These are phyloP conservation scores for Yponomeuta plumbellus DNA, from an alignment of 2,888 invertebrate genomes.

Conservation along the genomic window DNA sequence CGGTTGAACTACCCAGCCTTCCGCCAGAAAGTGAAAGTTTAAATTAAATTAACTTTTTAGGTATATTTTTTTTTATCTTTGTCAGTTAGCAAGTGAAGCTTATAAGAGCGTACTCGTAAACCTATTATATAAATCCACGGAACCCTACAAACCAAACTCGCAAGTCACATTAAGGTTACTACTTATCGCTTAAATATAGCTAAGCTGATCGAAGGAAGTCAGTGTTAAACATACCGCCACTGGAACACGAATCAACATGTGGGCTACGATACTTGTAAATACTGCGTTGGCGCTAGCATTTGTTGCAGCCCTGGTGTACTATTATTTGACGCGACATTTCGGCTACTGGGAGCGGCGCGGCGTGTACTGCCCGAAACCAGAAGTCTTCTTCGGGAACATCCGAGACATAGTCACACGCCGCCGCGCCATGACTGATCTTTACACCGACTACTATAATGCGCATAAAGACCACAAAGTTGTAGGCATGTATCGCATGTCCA, in stretches of 20 bases:
- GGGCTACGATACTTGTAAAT: not conserved
- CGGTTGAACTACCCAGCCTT: too few relatives aligned
- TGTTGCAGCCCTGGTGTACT: not conserved
- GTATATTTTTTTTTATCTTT: too few relatives aligned
- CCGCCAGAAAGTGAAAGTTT: too few relatives aligned
- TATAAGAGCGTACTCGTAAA: too few relatives aligned
- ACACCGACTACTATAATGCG: not conserved
- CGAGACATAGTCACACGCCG: not conserved
- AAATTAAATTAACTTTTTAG: too few relatives aligned
- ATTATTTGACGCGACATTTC: not conserved
- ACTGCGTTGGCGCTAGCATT: slow-evolving; percentile 1
- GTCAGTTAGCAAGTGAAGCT: too few relatives aligned
- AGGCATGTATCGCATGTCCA: slow-evolving; percentile 20
- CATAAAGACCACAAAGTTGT: slow-evolving; percentile 18
- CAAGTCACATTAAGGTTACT: not conserved
- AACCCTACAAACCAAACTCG: not conserved
- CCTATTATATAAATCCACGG: not conserved
- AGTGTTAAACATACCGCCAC: not conserved
- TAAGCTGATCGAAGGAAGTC: not conserved
- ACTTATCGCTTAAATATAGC: not conserved
- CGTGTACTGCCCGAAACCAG: slow-evolving; percentile 9
- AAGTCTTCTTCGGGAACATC: slow-evolving; percentile 10
- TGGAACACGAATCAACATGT: not conserved
- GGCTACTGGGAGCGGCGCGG: slow-evolving; percentile 11
- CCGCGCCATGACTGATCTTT: not conserved